These are phyloP conservation scores for Pachypanchax playfairii DNA, from an alignment of 2,113 vertebrate species.

Conservation along the genomic window DNA sequence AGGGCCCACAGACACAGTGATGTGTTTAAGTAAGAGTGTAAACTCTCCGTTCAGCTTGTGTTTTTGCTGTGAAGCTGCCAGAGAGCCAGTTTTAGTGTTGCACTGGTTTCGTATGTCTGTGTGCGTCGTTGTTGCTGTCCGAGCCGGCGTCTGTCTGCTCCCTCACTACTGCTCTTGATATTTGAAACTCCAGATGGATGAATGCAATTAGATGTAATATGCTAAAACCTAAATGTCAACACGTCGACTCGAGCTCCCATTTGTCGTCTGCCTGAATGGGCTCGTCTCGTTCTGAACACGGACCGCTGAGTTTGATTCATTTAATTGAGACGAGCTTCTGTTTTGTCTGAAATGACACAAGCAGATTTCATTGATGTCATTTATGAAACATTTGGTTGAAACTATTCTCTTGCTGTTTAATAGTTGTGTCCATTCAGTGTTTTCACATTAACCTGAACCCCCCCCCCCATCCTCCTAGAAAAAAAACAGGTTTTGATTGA, in stretches of 20 bases:
- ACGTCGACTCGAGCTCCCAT: slow-evolving; percentile 47
- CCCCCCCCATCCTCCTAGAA: no score
- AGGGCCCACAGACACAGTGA: slow-evolving; percentile 15
- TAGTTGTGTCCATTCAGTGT: slow-evolving; percentile 27
- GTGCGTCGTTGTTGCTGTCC: slow-evolving; percentile 21
- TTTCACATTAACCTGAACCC: slow-evolving; percentile 40
- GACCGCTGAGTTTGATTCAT: slow-evolving; percentile 64
- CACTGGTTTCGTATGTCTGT: slow-evolving; percentile 30
- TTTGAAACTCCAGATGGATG: slow-evolving; percentile 63
- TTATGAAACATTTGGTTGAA: slow-evolving; percentile 16
- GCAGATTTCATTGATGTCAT: slow-evolving; percentile 15
- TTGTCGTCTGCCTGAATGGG: slow-evolving; percentile 55
- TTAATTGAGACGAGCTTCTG: slow-evolving; percentile 40
- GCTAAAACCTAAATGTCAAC: slow-evolving; percentile 63
- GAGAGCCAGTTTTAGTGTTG: slow-evolving; percentile 26
- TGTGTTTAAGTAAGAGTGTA: slow-evolving; percentile 35
- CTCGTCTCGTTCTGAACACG: slow-evolving; percentile 50
- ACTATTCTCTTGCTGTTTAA: not conserved
- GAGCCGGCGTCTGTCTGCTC: slow-evolving; percentile 44
- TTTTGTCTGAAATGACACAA: slow-evolving; percentile 30
- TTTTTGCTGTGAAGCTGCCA: slow-evolving; percentile 22
- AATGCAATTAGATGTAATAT: slow-evolving; percentile 56
- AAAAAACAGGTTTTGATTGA: slow-evolving; percentile 49
- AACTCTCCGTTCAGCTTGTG: slow-evolving; percentile 26
- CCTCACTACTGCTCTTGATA: slow-evolving; percentile 39